A percentile compares a stretch with the other conserved stretches of the same genome.
These are phyloP conservation scores for Chaetophractus vellerosus DNA, from an alignment of 2,797 vertebrate genomes.

Conservation along the genomic window DNA sequence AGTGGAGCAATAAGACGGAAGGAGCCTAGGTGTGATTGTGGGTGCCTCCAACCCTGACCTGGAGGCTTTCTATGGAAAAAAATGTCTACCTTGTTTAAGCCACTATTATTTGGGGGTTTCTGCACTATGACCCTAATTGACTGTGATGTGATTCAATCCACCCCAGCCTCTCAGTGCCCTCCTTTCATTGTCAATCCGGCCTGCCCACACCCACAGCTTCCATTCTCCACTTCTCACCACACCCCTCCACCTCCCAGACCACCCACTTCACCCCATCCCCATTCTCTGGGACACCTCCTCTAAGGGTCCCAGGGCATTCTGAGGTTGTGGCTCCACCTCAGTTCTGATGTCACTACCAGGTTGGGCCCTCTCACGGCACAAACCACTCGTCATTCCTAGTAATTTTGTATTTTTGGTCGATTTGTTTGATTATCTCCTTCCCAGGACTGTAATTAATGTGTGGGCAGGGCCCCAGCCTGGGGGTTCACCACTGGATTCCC, in stretches of 20 bases:
- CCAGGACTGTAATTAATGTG: background rate
- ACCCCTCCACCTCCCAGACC: background rate
- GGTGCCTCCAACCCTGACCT: background rate
- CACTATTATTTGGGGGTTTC: background rate
- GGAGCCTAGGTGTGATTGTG: accelerated
- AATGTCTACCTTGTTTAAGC: background rate
- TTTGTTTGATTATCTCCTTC: slow-evolving; percentile 16
- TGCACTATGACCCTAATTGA: background rate
- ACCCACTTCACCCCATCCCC: background rate
- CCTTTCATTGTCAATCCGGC: background rate
- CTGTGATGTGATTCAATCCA: too few relatives aligned
- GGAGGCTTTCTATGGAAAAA: background rate
- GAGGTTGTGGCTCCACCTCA: background rate
- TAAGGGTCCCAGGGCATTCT: background rate
- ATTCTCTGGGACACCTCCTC: background rate
- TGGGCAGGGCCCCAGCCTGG: background rate
- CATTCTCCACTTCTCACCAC: background rate
- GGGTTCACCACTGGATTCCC: background rate
- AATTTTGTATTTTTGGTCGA: slow-evolving; percentile 49
- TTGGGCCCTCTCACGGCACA: background rate
- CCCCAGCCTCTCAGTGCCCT: background rate
- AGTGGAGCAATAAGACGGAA: background rate
- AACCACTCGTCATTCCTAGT: background rate
- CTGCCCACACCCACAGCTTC: accelerated
- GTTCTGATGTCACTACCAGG: background rate